phyloP scores from a whole-genome alignment of 2,888 invertebrate species.

The Chrysolina oricalcia region DNA sequence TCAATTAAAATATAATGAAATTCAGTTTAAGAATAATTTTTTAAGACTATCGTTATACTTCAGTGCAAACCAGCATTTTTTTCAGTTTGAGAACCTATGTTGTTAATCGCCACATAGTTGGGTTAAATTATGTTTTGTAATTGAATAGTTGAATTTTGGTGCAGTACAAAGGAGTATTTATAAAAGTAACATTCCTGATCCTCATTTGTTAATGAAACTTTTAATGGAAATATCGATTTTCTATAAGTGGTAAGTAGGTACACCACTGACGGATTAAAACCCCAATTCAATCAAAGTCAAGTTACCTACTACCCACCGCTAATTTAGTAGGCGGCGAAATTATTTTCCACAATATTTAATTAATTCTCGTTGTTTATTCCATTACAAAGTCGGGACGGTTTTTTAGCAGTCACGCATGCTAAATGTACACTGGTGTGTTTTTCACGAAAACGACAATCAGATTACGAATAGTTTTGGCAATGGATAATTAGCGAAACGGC shows the following conservation, averaged over 20 bases:
- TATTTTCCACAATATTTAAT: constrained; percentile 60
- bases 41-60: no score
- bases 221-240: background rate
- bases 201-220: no score
- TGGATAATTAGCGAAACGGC: constrained; percentile 34
- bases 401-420: constrained; percentile 47
- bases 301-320: constrained; percentile 52
- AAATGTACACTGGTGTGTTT: constrained; percentile 33
- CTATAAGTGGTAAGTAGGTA: background rate
- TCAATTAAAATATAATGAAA: no score
- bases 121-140: no score
- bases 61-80: no score
- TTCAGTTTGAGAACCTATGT: no score
- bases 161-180: no score
- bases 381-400: constrained; percentile 44
- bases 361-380: constrained; percentile 55
- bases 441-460: constrained; percentile 44
- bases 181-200: no score
- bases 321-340: constrained; percentile 57
- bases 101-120: no score
- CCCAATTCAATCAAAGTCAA: constrained; percentile 62
- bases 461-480: constrained; percentile 38
- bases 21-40: no score
- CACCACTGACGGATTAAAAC: constrained; percentile 43
- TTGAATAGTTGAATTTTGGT: no score